A percentile compares a stretch with the other conserved stretches of the same genome.
Conservation (phyloP, 1,140 invertebrate species). For the Battus philenor region DNA sequence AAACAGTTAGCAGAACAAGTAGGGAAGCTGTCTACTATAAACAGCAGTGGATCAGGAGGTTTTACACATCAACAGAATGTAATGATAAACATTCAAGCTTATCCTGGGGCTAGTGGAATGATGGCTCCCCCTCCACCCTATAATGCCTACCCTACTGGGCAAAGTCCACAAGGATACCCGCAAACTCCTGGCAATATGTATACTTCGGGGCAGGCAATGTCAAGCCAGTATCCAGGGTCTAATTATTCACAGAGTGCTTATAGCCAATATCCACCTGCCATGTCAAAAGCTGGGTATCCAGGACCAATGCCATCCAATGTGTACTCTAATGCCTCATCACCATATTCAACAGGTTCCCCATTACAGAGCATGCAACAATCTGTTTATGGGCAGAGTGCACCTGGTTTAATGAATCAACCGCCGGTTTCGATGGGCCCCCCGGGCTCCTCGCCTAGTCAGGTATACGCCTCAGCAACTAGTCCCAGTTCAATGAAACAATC, state of each 20-base stretch:
- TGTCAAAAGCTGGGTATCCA: slow-evolving; percentile 45
- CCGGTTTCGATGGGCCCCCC: slow-evolving; percentile 54
- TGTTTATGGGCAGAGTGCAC: slow-evolving; percentile 46
- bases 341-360: slow-evolving; percentile 49
- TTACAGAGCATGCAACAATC: slow-evolving; percentile 65
- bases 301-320: slow-evolving; percentile 30
- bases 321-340: slow-evolving; percentile 34
- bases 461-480: slow-evolving; percentile 45
- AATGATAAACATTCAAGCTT: slow-evolving; percentile 74
- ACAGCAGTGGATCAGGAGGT: slow-evolving; percentile 32
- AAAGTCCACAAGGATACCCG: slow-evolving; percentile 40
- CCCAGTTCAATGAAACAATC: slow-evolving; percentile 49
- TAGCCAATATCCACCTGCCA: slow-evolving; percentile 42
- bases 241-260: slow-evolving; percentile 46
- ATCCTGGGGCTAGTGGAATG: slow-evolving; percentile 54
- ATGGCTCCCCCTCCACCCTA: slow-evolving; percentile 48
- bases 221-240: slow-evolving; percentile 42
- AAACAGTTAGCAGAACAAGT: slow-evolving; percentile 72
- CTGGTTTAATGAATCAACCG: slow-evolving; percentile 39
- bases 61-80: slow-evolving; percentile 74
- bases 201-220: slow-evolving; percentile 33
- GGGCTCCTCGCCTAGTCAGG: slow-evolving; percentile 35
- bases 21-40: slow-evolving; percentile 55
- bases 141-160: slow-evolving; percentile 35
- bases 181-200: slow-evolving; percentile 41